Evolutionary conservation across 2,113 vertebrate genomes (phyloP).

Genomic region (Notechis scutatus): DNA sequence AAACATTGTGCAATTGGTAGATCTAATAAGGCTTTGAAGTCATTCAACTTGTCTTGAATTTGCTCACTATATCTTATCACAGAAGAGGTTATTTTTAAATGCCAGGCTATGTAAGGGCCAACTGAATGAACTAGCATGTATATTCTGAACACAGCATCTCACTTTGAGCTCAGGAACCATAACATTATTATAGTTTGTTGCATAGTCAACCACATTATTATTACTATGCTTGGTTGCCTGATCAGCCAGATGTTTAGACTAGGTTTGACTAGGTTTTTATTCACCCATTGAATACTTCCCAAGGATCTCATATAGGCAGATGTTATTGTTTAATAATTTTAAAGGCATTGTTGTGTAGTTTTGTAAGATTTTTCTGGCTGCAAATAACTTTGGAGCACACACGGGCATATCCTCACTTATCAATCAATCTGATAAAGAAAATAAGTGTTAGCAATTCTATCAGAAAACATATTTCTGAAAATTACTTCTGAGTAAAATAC

Average conservation of each 20-base stretch:
- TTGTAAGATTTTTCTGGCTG: not conserved
- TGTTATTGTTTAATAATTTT: not conserved
- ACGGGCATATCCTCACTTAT: not conserved
- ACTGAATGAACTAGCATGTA: not conserved
- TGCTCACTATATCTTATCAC: not conserved
- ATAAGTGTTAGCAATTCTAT: not conserved
- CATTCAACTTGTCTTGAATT: conserved; percentile 18
- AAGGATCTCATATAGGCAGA: not conserved
- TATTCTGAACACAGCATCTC: not conserved
- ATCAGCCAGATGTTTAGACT: not conserved
- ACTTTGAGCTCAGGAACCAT: too few species aligned
- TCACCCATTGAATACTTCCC: not conserved
- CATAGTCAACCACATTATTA: too few species aligned
- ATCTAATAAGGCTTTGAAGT: not conserved
- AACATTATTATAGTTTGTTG: too few species aligned
- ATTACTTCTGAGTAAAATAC: not conserved
- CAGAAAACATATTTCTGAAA: not conserved
- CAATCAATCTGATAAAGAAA: not conserved
- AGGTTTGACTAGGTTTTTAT: not conserved
- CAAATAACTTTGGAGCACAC: not conserved
- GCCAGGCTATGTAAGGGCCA: not conserved
- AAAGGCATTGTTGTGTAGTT: not conserved
- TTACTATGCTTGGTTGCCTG: too few species aligned
- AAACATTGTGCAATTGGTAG: conserved; percentile 3
- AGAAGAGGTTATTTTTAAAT: not conserved